phyloP scores from a whole-genome alignment of 1,140 invertebrate genomes.

The Thaumetopoea pityocampa region DNA sequence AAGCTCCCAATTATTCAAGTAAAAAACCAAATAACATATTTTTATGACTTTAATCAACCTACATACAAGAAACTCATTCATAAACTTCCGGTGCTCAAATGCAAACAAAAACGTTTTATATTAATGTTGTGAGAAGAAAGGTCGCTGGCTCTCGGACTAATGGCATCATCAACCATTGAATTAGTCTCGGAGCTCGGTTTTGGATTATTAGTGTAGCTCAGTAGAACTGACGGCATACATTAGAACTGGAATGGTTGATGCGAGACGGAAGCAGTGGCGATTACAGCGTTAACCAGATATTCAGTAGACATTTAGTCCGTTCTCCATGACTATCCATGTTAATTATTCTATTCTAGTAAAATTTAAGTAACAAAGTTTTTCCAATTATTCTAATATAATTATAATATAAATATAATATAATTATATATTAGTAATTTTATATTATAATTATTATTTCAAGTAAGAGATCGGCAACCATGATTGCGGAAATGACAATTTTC shows the following conservation, averaged over 20 bases:
- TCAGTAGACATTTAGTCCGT: too few species aligned
- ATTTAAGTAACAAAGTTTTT: too few species aligned
- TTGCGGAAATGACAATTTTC: too few species aligned
- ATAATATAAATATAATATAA: too few species aligned
- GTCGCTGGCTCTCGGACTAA: conserved; percentile 20
- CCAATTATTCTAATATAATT: too few species aligned
- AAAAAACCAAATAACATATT: conserved; percentile 7
- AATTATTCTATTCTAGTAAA: too few species aligned
- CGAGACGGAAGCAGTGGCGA: neutral
- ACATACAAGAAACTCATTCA: neutral
- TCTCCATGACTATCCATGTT: too few species aligned
- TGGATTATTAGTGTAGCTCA: conserved; percentile 21
- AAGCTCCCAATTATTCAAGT: too few species aligned
- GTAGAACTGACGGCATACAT: conserved; percentile 20
- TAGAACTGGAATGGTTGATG: conserved; percentile 17
- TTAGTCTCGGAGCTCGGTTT: conserved; percentile 22
- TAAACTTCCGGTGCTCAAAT: conserved; percentile 13
- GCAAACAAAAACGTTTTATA: conserved; percentile 17
- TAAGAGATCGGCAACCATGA: too few species aligned
- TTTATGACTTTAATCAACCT: neutral
- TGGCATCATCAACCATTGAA: conserved; percentile 27
- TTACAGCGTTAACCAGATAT: neutral
- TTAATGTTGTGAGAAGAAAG: conserved; percentile 16
- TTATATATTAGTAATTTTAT: too few species aligned
- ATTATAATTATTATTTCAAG: too few species aligned